Evolutionary conservation across 2,797 vertebrate species (phyloP), one percentile per base, ranked within the genome.

Genomic region (Smutsia temminckii): DNA sequence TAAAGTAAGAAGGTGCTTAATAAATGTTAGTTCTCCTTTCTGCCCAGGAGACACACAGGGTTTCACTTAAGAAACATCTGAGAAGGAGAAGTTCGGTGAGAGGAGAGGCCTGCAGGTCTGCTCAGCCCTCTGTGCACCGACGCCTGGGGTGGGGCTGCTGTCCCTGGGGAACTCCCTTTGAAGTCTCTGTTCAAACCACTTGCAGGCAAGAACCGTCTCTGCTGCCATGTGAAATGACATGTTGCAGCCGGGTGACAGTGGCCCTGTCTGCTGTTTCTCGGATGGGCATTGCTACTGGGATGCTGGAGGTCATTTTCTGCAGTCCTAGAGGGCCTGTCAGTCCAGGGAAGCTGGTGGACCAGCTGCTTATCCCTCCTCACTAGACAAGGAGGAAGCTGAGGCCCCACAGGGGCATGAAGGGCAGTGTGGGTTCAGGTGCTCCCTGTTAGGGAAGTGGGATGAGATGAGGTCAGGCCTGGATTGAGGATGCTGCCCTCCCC

Each of bases 141-240:
- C 27, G n/a, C 42, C 4, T 6, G 23, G 66, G 0, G 21, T 11
- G 23, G 5, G 37, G 27, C 46, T 40, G 46, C 87, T n/a, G 40
- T 64, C 80, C 57, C 46, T 0, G 2, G 64, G 87, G 49, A 78
- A 23, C 27, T 49, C 61, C 77, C 78, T 63, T 49, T 16, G 8
- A 49, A 72, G 23, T 13, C 34, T n/a, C 55, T 68, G 20, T 34
- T 55, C 57, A 49, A 11, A 68, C 66, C 17, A 8, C 37, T 78
- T 3, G 0, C 40, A 16, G n/a, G 80, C 51, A 6, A 27, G 55
- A 42, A 61, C 13, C 4, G 6, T n/a, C 23, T 69, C 46, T 57
- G 8, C 21, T 16, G 25, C 57, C 12, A 0, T 14, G 8, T 29
- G 71, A 29, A 16, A 12, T 51, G 17, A 29, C 21, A 2, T 0